A percentile compares a stretch with the other conserved stretches of the same genome.
Conservation (phyloP, 2,888 invertebrate species). For the Macaria notata region DNA sequence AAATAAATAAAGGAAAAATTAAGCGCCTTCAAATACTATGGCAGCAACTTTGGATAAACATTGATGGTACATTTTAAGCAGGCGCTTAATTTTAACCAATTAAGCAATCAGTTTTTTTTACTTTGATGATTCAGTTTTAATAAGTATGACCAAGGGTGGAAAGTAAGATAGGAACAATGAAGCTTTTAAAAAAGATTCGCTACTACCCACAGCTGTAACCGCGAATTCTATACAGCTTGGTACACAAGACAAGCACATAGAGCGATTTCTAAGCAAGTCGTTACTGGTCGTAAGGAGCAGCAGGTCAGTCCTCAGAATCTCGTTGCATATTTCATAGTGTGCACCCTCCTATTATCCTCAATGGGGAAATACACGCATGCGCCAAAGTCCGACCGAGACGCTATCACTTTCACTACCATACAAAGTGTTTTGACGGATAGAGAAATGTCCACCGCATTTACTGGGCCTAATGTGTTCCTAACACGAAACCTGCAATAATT, state of each 20-base stretch:
- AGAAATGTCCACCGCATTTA: slow-evolving; percentile 60
- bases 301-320: slow-evolving; percentile 34
- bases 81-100: too few relatives aligned
- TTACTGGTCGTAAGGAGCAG: neutral
- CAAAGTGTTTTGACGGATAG: slow-evolving; percentile 73
- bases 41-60: too few relatives aligned
- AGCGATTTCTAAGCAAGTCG: slow-evolving; percentile 2
- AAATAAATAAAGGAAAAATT: too few relatives aligned
- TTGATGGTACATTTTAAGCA: too few relatives aligned
- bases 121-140: too few relatives aligned
- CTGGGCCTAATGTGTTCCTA: slow-evolving; percentile 73
- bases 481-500: slow-evolving; percentile 67
- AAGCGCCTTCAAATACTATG: too few relatives aligned
- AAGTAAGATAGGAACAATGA: too few relatives aligned
- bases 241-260: neutral
- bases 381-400: slow-evolving; percentile 68
- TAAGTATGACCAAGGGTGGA: too few relatives aligned
- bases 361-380: slow-evolving; percentile 62
- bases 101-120: too few relatives aligned
- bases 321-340: slow-evolving; percentile 46
- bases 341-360: slow-evolving; percentile 46
- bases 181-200: too few relatives aligned
- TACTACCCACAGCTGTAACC: too few relatives aligned
- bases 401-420: slow-evolving; percentile 60
- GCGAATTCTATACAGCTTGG: neutral